A percentile compares a stretch with the other conserved stretches of the same genome.
These are phyloP conservation scores for Sebastes hopkinsi DNA, from an alignment of 2,797 vertebrate genomes.

Conservation along the genomic window DNA sequence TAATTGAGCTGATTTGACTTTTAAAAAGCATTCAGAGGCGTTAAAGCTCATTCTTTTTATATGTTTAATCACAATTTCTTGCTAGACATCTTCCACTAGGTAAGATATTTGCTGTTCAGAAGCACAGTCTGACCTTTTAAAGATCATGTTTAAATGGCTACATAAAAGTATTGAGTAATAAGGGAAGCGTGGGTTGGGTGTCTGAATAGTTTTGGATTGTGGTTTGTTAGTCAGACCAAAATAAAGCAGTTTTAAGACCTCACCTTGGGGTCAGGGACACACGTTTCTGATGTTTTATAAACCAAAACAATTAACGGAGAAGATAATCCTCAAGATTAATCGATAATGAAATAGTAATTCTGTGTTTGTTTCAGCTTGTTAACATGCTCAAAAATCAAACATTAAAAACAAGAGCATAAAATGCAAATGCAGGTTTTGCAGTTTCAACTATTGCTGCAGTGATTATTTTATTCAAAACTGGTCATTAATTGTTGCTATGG, in stretches of 20 bases:
- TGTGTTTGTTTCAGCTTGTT: neutral
- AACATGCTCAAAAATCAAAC: neutral
- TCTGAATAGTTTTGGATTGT: neutral
- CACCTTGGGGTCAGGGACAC: too few relatives aligned
- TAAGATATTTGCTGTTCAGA: neutral
- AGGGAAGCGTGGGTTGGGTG: slow-evolving; percentile 62
- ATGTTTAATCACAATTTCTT: neutral
- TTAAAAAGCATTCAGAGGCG: neutral
- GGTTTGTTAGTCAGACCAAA: neutral
- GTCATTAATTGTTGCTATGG: neutral
- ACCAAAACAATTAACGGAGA: neutral
- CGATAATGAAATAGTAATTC: neutral
- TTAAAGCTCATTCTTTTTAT: neutral
- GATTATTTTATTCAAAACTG: neutral
- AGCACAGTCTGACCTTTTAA: neutral
- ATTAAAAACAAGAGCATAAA: neutral
- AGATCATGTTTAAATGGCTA: slow-evolving; percentile 21
- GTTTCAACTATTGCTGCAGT: neutral
- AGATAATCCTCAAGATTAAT: neutral
- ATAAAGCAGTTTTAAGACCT: neutral
- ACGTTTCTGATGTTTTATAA: neutral
- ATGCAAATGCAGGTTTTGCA: neutral
- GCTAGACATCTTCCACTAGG: neutral
- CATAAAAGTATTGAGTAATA: slow-evolving; percentile 60
- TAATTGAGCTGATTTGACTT: neutral